Base-by-base conservation (phyloP, 1,140 invertebrate genomes). In the Drosophila teissieri region DNA sequence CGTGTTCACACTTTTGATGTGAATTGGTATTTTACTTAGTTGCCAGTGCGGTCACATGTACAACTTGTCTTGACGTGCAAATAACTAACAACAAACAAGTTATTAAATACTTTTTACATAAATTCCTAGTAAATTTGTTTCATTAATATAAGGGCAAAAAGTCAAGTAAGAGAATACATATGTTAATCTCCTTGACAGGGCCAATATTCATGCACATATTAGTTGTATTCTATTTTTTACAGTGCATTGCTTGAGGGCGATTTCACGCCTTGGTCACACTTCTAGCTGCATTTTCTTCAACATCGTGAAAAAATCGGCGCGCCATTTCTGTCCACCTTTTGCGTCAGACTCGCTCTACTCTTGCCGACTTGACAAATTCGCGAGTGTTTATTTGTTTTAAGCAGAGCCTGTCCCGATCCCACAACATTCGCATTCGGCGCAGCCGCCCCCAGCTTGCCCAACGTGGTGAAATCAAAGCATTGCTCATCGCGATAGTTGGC, bases 291-390 rank as follows among this genome's bases (percentile, higher is more conserved):
- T 55, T 34, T 45, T 24, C 17, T 1, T 12, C 31, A 24, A 69
- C 67, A 69, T 70, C 65, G 67, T 70, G 67, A 70, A 70, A 70
- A 70, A 70, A 56, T 69, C 67, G 67, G 67, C 67, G 67, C 67
- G 67, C 67, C 65, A 70, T 70, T 70, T 70, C 67, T 31, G 63
- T 37, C 17, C 34, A 39, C n/a, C n/a, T 53, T 69, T 69, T 69
- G 65, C 65, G 62, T 67, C 65, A n/a, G 12, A n/a, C 12, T 46
- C 10, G 22, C 17, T 69, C 19, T 40, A 60, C 69, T 56, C 55
- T 22, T 39, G 64, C 67, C 14, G 24, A 68, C 40, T 54, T 31
- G 11, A 42, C 64, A 42, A 22, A 24, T 55, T 69, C 37, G 19
- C 34, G 34, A 24, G 49, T 69, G 63, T 55, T 69, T 70, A 39